These are phyloP conservation scores for Aythya fuligula DNA, from an alignment of 2,797 vertebrate genomes.

Conservation along the genomic window DNA sequence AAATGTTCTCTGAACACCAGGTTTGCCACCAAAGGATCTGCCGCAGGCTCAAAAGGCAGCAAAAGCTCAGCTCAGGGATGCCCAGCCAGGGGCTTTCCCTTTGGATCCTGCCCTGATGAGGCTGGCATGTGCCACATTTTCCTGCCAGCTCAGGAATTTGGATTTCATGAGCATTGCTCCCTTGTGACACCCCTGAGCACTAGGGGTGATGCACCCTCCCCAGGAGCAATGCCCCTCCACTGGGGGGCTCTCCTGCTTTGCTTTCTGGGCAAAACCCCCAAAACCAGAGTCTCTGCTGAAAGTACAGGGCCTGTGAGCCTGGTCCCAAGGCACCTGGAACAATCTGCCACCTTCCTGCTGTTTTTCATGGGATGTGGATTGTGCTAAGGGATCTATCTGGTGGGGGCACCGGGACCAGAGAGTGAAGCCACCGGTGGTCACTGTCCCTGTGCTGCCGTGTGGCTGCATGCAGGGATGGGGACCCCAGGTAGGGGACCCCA, in stretches of 20 bases:
- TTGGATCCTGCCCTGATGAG: neutral
- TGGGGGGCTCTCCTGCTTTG: too few relatives aligned
- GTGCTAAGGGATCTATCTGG: neutral
- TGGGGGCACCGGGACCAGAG: rapidly evolving
- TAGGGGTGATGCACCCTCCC: neutral
- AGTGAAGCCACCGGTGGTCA: rapidly evolving
- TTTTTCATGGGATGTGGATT: neutral
- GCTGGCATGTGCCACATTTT: neutral
- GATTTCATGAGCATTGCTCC: too few relatives aligned
- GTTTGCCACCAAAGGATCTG: neutral
- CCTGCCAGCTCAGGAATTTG: neutral
- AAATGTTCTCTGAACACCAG: rapidly evolving
- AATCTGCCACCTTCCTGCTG: rapidly evolving
- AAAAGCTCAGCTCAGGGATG: neutral
- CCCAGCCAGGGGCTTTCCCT: neutral
- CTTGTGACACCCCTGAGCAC: neutral
- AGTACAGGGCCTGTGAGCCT: neutral
- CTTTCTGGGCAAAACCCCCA: neutral
- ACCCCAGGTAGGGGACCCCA: neutral
- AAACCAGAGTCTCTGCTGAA: too few relatives aligned
- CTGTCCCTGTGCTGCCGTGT: rapidly evolving
- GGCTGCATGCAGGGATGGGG: neutral
- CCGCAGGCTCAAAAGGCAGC: neutral
- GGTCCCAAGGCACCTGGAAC: neutral
- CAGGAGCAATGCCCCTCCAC: neutral